Conservation (phyloP, 2,113 vertebrate species). For the Elanoides forficatus region DNA sequence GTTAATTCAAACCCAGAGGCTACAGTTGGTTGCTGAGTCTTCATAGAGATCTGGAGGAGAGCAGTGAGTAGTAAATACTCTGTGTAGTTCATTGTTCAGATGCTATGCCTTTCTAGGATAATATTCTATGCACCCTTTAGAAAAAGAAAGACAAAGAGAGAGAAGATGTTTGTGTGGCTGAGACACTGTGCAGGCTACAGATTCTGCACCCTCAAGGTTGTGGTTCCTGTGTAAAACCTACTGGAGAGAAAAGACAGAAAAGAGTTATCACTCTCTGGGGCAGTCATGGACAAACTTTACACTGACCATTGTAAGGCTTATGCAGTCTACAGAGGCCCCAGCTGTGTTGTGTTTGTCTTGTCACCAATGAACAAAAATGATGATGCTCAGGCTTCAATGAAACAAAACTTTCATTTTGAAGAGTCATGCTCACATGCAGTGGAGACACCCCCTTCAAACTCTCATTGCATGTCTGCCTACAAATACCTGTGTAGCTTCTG, state of each 20-base stretch:
- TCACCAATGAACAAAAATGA: not conserved
- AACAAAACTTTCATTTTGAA: not conserved
- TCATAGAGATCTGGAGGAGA: not conserved
- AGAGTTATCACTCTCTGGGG: accelerated
- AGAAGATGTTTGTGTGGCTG: not conserved
- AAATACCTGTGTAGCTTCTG: not conserved
- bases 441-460: not conserved
- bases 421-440: accelerated
- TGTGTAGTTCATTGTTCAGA: not conserved
- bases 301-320: not conserved
- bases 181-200: not conserved
- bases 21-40: not conserved
- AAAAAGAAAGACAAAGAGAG: not conserved
- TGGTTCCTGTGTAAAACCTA: not conserved
- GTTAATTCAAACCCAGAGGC: conserved; percentile 28
- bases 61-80: not conserved
- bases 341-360: accelerated
- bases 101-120: not conserved
- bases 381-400: not conserved
- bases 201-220: not conserved
- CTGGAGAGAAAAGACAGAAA: not conserved
- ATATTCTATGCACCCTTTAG: accelerated
- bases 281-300: not conserved
- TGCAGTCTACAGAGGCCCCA: no score
- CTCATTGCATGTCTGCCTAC: not conserved